Percentiles rank a stretch among this genome's conserved stretches.
phyloP scores from a whole-genome alignment of 2,888 invertebrate species.

The Lampropteryx suffumata region DNA sequence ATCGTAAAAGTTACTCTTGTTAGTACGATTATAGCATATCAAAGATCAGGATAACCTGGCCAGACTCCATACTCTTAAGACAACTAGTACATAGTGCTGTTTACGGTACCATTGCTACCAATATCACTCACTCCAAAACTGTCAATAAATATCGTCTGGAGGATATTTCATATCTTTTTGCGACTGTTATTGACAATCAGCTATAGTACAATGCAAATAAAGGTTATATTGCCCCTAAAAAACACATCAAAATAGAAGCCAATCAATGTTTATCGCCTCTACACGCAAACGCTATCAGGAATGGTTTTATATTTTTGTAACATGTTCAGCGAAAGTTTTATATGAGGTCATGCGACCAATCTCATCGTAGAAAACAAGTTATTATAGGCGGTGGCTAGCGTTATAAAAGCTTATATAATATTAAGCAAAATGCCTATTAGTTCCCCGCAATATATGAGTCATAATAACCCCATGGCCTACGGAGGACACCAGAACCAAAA shows the following conservation, averaged over 20 bases:
- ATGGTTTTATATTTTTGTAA: conserved; percentile 23
- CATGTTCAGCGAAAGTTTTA: conserved; percentile 22
- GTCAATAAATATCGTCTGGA: conserved; percentile 30
- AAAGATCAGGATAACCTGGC: conserved; percentile 26
- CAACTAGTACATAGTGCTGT: conserved; percentile 27
- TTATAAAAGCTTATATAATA: conserved; percentile 21
- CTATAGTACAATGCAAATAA: conserved; percentile 23
- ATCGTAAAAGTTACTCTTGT: conserved; percentile 11
- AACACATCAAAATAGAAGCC: conserved; percentile 21
- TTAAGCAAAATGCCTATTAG: conserved; percentile 35
- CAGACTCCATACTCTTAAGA: conserved; percentile 30
- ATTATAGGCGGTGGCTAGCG: conserved; percentile 8
- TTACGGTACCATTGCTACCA: conserved; percentile 39
- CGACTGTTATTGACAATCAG: conserved; percentile 19
- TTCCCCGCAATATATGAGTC: conserved; percentile 35
- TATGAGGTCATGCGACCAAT: conserved; percentile 20
- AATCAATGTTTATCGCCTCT: conserved; percentile 23
- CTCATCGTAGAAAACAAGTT: conserved; percentile 16
- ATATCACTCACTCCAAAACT: conserved; percentile 32
- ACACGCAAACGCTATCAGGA: conserved; percentile 24
- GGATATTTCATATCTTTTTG: conserved; percentile 18
- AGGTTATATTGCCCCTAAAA: conserved; percentile 23
- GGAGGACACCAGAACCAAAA: conserved; percentile 35
- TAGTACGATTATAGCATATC: conserved; percentile 19
- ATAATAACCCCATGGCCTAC: conserved; percentile 36